phyloP scores from a whole-genome alignment of 2,888 invertebrate species.

The Pseudococcus longispinus region DNA sequence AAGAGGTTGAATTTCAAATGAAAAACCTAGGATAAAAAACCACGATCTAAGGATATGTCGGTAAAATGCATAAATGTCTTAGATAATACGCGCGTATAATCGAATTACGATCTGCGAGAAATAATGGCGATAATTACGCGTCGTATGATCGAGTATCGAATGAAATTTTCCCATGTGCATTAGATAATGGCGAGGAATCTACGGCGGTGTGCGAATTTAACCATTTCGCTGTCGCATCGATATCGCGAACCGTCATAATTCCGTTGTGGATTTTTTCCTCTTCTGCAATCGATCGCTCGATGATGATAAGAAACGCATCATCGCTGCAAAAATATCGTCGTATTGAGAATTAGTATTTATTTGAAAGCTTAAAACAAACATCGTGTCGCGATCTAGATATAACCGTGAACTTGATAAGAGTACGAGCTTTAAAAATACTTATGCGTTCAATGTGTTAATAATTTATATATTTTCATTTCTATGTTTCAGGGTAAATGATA shows the following conservation, averaged over 20 bases:
- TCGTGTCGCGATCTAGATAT: not conserved
- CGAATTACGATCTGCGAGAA: not conserved
- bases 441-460: not conserved
- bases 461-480: slow-evolving; percentile 46
- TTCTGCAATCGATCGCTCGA: not conserved
- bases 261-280: not conserved
- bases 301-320: not conserved
- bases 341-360: not conserved
- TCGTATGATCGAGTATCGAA: not conserved
- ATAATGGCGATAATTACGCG: not conserved
- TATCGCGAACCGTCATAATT: not conserved
- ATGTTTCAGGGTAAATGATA: slow-evolving; percentile 57
- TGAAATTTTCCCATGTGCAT: slow-evolving; percentile 24
- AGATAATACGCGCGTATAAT: not conserved
- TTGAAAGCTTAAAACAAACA: not conserved
- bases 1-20: not conserved
- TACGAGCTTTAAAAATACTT: not conserved
- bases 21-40: not conserved
- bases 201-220: not conserved
- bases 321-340: not conserved
- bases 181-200: not conserved
- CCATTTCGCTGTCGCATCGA: not conserved
- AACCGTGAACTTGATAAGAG: not conserved
- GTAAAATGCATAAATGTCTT: not conserved
- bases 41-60: not conserved